Evolutionary conservation across 2,888 invertebrate genomes (phyloP), one percentile per base, ranked within the genome.

Genomic region (Camptogramma bilineatum): DNA sequence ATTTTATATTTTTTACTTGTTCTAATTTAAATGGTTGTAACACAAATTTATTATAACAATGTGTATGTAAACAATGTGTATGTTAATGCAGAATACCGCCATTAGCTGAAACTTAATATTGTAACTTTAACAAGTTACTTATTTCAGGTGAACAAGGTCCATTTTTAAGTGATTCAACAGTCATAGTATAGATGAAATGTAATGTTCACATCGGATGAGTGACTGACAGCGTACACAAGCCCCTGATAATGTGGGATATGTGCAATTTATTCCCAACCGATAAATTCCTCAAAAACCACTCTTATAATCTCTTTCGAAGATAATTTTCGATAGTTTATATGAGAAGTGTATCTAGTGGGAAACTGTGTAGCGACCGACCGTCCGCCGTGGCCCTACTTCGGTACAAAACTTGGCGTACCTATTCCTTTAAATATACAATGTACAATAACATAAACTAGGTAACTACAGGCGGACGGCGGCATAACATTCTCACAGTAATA

Each of bases 191-290:
- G 1, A 50, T 48, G 13, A 16, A 34, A 64, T 59, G 44, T 28
- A 39, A 46, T 59, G 60, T 64, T 52, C 48, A 48, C 16, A 55
- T 60, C 42, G 19, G 55, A 58, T 51, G 13, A 21, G 57, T 52
- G 51, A 57, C 44, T 51, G 83, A 80, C 79, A 77, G 83, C 83
- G 85, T 76, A 84, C 89, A 85, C 88, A 87, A 88, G 88, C 82
- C 86, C 86, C 87, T 91, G 92, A 93, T 93, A 92, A 91, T 91
- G 91, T 90, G 90, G 90, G 86, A 87, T 90, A 89, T 86, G 91
- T 90, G 91, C 90, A 89, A 42, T 47, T 46, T 31, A 57, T 62
- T 58, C 58, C 60, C 58, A 42, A 57, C 16, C n/a, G 53, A 65
- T 39, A 62, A 54, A 65, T 48, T 58, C 21, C 48, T 60, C 54